Percentiles rank a stretch among this genome's conserved stretches.
Evolutionary conservation across 2,113 vertebrate species (phyloP).

Genomic region (Mus spicilegus): DNA sequence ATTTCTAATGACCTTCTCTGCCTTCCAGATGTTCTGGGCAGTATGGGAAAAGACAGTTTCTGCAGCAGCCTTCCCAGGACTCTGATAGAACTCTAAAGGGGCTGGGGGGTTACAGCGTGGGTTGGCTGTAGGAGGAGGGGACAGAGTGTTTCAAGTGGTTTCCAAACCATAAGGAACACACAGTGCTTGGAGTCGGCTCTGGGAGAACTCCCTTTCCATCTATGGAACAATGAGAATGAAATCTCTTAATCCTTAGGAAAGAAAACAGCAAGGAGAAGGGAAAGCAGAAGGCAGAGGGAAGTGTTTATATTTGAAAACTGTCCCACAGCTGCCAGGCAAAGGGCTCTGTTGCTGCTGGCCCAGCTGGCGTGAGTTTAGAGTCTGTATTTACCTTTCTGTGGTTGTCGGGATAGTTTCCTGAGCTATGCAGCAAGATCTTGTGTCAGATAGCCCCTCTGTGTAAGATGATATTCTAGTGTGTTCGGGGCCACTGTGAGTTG

Average conservation of each 20-base stretch:
- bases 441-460: slow-evolving; percentile 42
- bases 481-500: slow-evolving; percentile 53
- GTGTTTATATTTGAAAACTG: slow-evolving; percentile 55
- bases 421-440: slow-evolving; percentile 40
- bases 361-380: not conserved
- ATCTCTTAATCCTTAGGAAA: slow-evolving; percentile 71
- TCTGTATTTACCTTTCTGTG: slow-evolving; percentile 74
- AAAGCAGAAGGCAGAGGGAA: slow-evolving; percentile 41
- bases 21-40: slow-evolving; percentile 76
- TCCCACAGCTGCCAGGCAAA: slow-evolving; percentile 6
- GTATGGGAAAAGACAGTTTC: slow-evolving; percentile 41
- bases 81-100: not conserved
- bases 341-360: slow-evolving; percentile 52
- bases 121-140: not conserved
- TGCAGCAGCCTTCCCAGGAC: not conserved
- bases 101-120: not conserved
- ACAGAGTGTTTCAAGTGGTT: slow-evolving; percentile 53
- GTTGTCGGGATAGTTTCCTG: slow-evolving; percentile 62
- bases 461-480: slow-evolving; percentile 59
- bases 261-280: slow-evolving; percentile 65
- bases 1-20: slow-evolving; percentile 75
- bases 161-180: slow-evolving; percentile 70
- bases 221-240: slow-evolving; percentile 77
- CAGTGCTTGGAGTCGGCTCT: slow-evolving; percentile 56
- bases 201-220: slow-evolving; percentile 62